Percentiles rank a stretch among this genome's conserved stretches.
Evolutionary conservation across 23 tunicate species (phyloP).

Genomic region (Trididemnum miniatum): DNA sequence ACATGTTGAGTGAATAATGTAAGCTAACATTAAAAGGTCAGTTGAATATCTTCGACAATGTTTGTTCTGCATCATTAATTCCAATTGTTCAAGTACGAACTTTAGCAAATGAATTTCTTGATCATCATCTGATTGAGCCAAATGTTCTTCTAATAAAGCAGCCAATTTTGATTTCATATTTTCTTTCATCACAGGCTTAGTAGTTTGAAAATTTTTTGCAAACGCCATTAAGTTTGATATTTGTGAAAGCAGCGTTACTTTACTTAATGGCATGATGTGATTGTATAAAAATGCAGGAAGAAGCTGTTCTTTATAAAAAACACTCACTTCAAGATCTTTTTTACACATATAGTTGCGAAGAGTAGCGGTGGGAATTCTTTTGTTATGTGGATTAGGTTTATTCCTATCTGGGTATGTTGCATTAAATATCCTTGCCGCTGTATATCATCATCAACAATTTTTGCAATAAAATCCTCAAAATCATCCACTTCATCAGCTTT

Average conservation of each 20-base stretch:
- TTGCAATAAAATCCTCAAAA: neutral
- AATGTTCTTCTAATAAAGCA: neutral
- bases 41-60: neutral
- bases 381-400: neutral
- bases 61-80: neutral
- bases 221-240: constrained; percentile 16
- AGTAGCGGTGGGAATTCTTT: neutral
- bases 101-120: constrained; percentile 15
- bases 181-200: neutral
- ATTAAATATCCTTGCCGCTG: neutral
- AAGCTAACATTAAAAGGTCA: neutral
- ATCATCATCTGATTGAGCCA: neutral
- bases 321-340: neutral
- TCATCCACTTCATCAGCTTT: neutral
- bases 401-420: constrained; percentile 3
- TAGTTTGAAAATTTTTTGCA: neutral
- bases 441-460: constrained; percentile 11
- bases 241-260: constrained; percentile 25
- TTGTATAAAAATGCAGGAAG: constrained; percentile 1
- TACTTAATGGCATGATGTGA: constrained; percentile 3
- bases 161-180: neutral
- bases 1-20: neutral
- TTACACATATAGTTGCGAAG: neutral
- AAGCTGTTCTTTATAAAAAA: neutral
- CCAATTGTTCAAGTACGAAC: neutral